Base-by-base conservation (phyloP, 2,113 vertebrate species). In the Sarotherodon lohbergeri region DNA sequence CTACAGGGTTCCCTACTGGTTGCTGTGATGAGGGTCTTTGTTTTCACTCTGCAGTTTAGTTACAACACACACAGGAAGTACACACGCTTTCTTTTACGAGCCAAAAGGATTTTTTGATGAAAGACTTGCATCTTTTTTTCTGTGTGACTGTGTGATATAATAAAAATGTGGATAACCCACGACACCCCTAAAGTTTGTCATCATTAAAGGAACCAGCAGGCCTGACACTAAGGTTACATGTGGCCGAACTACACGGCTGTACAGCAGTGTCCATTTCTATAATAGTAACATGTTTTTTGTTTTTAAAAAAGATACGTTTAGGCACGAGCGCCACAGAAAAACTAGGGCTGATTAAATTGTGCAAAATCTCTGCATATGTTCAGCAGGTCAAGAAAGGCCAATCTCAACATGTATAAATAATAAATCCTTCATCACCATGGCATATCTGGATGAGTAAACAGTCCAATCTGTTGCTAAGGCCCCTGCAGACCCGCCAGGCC, bases 381-480 rank as follows among this genome's bases (percentile, higher is more conserved):
- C 29, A 14, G 17, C 5, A 39, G 50, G 81, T 82, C 52, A 71
- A 41, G 24, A 36, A 24, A 17, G 50, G 57, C 43, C 71, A 50
- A 50, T 5, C 16, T 50, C 71, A 16, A 32, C 71, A 32, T 12
- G 71, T 50, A 93, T 92, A 78, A 95, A 95, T 94, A 93, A 89
- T 91, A 90, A 91, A 93, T 82, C 52, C 27, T 66, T 73, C 73
- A 92, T 82, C 90, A 71, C 68, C 80, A 83, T 87, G 41, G 91
- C 80, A 68, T 83, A 89, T 87, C 89, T 61, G 87, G 87, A 84
- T 86, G 88, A 89, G 92, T 96, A 95, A 96, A 96, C 91, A 96
- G 88, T 91, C 91, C 94, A 93, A 95, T 92, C 90, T 95, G 96
- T 97, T 96, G 94, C 96, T 95, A 95, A 93, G 94, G 89, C 59